phyloP scores from a whole-genome alignment of 2,797 vertebrate species.

The Trematomus bernacchii region DNA sequence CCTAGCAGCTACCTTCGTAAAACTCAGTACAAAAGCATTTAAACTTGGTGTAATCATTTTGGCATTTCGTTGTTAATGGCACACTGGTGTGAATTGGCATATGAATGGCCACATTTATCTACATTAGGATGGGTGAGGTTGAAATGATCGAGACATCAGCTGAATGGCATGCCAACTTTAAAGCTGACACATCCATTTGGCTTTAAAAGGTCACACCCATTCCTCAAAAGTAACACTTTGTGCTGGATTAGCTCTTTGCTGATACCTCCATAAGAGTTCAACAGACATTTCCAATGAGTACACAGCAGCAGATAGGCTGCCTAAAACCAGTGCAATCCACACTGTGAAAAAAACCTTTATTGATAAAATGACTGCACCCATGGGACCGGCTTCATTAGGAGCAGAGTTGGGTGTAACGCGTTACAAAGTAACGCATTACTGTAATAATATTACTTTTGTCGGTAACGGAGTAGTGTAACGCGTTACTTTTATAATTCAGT shows the following conservation, averaged over 20 bases:
- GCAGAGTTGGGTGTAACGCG: no score
- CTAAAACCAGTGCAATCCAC: conserved; percentile 11
- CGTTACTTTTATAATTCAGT: no score
- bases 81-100: not conserved
- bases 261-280: conserved; percentile 11
- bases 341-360: not conserved
- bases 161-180: not conserved
- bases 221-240: conserved; percentile 9
- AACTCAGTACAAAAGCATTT: not conserved
- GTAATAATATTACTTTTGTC: no score
- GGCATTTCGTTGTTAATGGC: conserved; percentile 7
- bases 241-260: conserved; percentile 13
- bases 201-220: conserved; percentile 42
- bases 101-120: conserved; percentile 12
- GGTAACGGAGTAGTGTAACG: no score
- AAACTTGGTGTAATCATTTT: not conserved
- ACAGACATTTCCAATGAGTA: conserved; percentile 6
- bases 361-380: not conserved
- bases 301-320: conserved; percentile 1
- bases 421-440: no score
- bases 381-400: not conserved
- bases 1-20: no score
- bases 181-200: conserved; percentile 24
- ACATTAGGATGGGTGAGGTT: not conserved
- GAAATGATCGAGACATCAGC: conserved; percentile 3